Conservation (phyloP, 2,113 vertebrate genomes). For the Pterocles burchelli region DNA sequence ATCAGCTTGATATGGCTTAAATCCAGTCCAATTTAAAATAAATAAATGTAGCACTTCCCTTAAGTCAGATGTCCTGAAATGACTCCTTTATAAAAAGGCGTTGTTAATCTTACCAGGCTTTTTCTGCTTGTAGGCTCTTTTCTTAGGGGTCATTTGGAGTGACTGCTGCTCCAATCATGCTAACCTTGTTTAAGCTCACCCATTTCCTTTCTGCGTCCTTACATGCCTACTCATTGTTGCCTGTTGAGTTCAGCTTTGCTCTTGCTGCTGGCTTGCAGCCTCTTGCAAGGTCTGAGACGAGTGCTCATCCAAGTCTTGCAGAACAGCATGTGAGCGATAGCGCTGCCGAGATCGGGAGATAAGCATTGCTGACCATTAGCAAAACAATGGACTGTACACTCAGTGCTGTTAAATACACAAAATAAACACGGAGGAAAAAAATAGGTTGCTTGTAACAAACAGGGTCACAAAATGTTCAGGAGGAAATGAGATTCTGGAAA, state of each 20-base stretch:
- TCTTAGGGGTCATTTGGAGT: not conserved
- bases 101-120: not conserved
- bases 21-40: slow-evolving; percentile 50
- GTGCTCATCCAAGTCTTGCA: slow-evolving; percentile 16
- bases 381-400: slow-evolving; percentile 54
- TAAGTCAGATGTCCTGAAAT: slow-evolving; percentile 27
- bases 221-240: not conserved
- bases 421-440: slow-evolving; percentile 16
- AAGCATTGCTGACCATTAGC: slow-evolving; percentile 32
- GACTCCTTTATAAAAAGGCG: not conserved
- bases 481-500: slow-evolving; percentile 57
- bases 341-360: not conserved
- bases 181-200: not conserved
- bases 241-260: not conserved
- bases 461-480: slow-evolving; percentile 35
- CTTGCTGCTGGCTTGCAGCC: not conserved
- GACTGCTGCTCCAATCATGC: not conserved
- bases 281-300: not conserved
- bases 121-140: not conserved
- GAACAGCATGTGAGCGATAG: slow-evolving; percentile 8
- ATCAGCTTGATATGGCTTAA: slow-evolving; percentile 18
- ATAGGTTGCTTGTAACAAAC: slow-evolving; percentile 11
- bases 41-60: slow-evolving; percentile 28
- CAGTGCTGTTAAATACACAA: slow-evolving; percentile 2
- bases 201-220: slow-evolving; percentile 7